Conservation (phyloP, 2,113 vertebrate species). For the Phrynosoma platyrhinos region DNA sequence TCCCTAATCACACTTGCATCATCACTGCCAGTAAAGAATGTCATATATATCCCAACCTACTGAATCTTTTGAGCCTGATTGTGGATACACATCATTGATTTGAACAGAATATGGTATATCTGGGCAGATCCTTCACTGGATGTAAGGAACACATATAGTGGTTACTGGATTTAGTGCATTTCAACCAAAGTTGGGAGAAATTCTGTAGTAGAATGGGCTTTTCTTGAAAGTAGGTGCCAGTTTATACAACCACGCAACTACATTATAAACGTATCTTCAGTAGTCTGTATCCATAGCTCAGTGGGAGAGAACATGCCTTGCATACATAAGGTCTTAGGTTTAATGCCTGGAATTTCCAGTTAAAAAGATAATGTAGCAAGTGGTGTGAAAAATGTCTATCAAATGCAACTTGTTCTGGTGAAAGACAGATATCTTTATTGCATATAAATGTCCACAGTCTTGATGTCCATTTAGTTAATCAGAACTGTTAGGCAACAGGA, state of each 20-base stretch:
- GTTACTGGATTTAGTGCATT: too few species aligned
- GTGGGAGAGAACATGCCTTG: not conserved
- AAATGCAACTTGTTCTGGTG: not conserved
- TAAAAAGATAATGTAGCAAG: not conserved
- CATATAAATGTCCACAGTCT: not conserved
- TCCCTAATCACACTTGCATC: conserved; percentile 46
- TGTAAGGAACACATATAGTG: not conserved
- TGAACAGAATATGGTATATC: not conserved
- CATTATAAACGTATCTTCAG: not conserved
- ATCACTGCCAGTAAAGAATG: conserved; percentile 37
- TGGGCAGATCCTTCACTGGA: not conserved
- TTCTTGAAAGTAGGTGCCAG: not conserved
- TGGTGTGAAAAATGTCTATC: not conserved
- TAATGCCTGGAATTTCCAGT: not conserved
- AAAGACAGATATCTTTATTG: not conserved
- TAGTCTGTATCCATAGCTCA: not conserved
- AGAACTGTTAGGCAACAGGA: not conserved
- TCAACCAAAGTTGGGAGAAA: not conserved
- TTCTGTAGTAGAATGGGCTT: not conserved
- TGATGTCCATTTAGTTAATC: not conserved
- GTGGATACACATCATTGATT: not conserved
- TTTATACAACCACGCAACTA: not conserved
- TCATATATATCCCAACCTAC: not conserved
- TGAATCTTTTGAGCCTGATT: not conserved
- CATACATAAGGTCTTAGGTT: not conserved